Conservation (phyloP, 2,113 vertebrate species). For the Coracopsis vasa region DNA sequence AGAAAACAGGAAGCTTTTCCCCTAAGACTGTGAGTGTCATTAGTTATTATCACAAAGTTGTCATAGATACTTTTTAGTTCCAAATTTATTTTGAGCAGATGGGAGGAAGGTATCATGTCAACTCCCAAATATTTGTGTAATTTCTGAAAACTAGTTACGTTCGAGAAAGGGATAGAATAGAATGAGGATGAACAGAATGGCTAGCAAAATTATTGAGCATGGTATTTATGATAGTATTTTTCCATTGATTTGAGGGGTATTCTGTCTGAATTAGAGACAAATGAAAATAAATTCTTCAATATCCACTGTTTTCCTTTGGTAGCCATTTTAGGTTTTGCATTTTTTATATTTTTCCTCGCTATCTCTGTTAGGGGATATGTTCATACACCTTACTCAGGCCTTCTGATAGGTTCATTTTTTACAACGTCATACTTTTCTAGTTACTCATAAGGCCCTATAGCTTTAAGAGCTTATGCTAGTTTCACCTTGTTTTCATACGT, state of each 20-base stretch:
- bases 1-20: background rate
- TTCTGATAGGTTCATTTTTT: background rate
- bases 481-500: background rate
- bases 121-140: slow-evolving; percentile 11
- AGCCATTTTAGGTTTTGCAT: background rate
- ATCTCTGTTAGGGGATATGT: background rate
- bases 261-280: background rate
- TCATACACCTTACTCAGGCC: background rate
- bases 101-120: background rate
- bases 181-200: background rate
- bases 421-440: background rate
- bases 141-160: background rate
- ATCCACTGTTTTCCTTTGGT: background rate
- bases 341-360: background rate
- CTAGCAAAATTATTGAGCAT: background rate
- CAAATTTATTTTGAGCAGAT: slow-evolving; percentile 45
- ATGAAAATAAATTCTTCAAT: background rate
- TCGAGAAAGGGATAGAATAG: background rate
- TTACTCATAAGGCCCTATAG: background rate
- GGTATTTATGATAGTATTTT: background rate
- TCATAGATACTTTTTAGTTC: slow-evolving; percentile 20
- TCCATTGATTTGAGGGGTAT: background rate
- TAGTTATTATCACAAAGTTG: slow-evolving; percentile 22
- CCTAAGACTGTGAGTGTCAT: background rate
- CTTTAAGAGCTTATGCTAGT: background rate